Evolutionary conservation across 2,113 vertebrate species (phyloP).

Genomic region (Plectropomus leopardus): DNA sequence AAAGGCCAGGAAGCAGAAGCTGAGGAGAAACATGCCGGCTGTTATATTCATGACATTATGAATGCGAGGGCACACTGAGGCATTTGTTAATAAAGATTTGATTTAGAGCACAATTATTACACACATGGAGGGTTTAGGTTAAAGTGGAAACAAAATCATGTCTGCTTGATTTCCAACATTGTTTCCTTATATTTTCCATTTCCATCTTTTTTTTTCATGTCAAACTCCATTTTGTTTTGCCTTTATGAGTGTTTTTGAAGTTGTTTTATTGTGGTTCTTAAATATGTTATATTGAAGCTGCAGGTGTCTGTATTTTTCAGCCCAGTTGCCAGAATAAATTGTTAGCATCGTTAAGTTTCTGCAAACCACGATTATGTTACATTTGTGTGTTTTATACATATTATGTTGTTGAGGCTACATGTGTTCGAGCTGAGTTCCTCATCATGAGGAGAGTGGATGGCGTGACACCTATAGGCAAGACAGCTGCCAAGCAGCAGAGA

Average conservation of each 20-base stretch:
- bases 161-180: neutral
- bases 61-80: neutral
- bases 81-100: neutral
- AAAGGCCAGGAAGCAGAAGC: constrained; percentile 52
- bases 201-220: too few relatives aligned
- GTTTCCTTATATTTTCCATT: neutral
- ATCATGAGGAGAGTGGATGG: too few relatives aligned
- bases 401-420: too few relatives aligned
- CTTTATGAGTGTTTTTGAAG: neutral
- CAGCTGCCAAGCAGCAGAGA: too few relatives aligned
- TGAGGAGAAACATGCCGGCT: constrained; percentile 12
- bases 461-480: too few relatives aligned
- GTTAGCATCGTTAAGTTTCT: too few relatives aligned
- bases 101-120: neutral
- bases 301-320: too few relatives aligned
- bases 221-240: neutral
- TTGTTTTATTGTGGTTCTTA: neutral
- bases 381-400: too few relatives aligned
- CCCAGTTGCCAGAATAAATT: too few relatives aligned
- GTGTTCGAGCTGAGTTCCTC: too few relatives aligned
- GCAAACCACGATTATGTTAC: too few relatives aligned
- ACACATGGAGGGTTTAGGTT: neutral
- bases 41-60: constrained; percentile 4
- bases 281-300: neutral
- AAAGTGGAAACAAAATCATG: neutral